Evolutionary conservation across 2,797 vertebrate species (phyloP).

Genomic region (Sciurus carolinensis): DNA sequence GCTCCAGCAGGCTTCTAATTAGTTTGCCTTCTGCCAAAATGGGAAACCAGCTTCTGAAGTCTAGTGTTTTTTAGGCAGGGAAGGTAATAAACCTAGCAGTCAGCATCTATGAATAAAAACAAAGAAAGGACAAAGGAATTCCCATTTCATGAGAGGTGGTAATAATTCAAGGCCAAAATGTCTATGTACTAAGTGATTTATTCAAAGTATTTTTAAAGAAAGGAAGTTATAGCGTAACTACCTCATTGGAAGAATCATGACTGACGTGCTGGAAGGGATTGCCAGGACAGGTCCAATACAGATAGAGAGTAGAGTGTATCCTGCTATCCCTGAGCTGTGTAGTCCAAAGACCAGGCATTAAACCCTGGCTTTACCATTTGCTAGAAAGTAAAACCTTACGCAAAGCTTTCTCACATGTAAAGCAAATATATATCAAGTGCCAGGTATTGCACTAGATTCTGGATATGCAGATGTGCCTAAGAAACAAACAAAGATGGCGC

Average conservation of each 20-base stretch:
- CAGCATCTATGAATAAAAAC: constrained; percentile 75
- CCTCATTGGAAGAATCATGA: not conserved
- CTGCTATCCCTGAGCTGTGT: not conserved
- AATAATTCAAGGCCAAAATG: constrained; percentile 65
- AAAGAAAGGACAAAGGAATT: constrained; percentile 79
- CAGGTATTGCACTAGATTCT: not conserved
- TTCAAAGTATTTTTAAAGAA: constrained; percentile 70
- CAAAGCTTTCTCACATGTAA: not conserved
- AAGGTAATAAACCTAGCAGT: constrained; percentile 64
- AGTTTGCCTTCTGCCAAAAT: constrained; percentile 78
- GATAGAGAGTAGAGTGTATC: not conserved
- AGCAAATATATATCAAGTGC: not conserved
- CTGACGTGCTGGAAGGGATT: not conserved
- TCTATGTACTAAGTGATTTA: constrained; percentile 65
- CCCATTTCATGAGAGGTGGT: constrained; percentile 67
- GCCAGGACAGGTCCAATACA: not conserved
- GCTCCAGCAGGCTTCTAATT: constrained; percentile 69
- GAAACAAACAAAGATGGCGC: not conserved
- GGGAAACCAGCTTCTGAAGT: constrained; percentile 71
- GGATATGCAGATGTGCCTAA: not conserved
- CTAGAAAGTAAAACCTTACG: not conserved
- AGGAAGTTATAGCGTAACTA: constrained; percentile 44
- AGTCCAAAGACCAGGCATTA: not conserved
- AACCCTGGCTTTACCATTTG: not conserved
- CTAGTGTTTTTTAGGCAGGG: constrained; percentile 72